These are phyloP conservation scores for Poeciliopsis presidionis DNA, from an alignment of 2,797 vertebrate genomes.

Conservation along the genomic window DNA sequence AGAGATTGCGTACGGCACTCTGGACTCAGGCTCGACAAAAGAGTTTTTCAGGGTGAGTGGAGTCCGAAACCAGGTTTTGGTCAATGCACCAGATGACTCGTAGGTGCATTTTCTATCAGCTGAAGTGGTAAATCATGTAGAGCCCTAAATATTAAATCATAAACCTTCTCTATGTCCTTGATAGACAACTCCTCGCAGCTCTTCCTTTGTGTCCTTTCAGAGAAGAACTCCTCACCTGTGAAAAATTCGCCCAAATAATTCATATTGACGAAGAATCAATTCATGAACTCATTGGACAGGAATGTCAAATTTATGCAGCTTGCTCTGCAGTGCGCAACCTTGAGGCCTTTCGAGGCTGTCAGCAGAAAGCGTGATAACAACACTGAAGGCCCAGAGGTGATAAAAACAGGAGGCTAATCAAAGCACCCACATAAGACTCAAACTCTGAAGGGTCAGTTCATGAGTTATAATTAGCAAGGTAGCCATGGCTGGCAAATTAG, in stretches of 20 bases:
- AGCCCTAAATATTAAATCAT: slow-evolving; percentile 26
- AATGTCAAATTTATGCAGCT: slow-evolving; percentile 69
- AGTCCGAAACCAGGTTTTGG: slow-evolving; percentile 13
- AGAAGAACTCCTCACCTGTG: slow-evolving; percentile 47
- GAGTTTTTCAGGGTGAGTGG: slow-evolving; percentile 99
- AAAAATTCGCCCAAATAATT: slow-evolving; percentile 66
- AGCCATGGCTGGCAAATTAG: slow-evolving; percentile 76
- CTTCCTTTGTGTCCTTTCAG: slow-evolving; percentile 45
- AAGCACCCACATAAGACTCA: slow-evolving; percentile 72
- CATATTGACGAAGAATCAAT: slow-evolving; percentile 61
- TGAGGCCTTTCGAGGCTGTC: slow-evolving; percentile 71
- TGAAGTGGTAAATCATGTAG: slow-evolving; percentile 22
- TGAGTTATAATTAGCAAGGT: slow-evolving; percentile 81
- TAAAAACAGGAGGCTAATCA: slow-evolving; percentile 82
- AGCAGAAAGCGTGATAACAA: slow-evolving; percentile 79
- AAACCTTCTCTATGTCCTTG: slow-evolving; percentile 37
- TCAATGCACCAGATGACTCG: slow-evolving; percentile 9
- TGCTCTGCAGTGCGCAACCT: slow-evolving; percentile 73
- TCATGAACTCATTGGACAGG: slow-evolving; percentile 69
- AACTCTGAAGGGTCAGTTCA: slow-evolving; percentile 77
- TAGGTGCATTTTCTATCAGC: slow-evolving; percentile 14
- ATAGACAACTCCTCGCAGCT: slow-evolving; percentile 44
- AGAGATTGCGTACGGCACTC: slow-evolving; percentile 98
- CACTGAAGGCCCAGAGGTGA: slow-evolving; percentile 72
- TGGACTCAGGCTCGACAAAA: slow-evolving; percentile 99